Base-by-base conservation (phyloP, 1,140 invertebrate species). In the Meloidogyne exigua region DNA sequence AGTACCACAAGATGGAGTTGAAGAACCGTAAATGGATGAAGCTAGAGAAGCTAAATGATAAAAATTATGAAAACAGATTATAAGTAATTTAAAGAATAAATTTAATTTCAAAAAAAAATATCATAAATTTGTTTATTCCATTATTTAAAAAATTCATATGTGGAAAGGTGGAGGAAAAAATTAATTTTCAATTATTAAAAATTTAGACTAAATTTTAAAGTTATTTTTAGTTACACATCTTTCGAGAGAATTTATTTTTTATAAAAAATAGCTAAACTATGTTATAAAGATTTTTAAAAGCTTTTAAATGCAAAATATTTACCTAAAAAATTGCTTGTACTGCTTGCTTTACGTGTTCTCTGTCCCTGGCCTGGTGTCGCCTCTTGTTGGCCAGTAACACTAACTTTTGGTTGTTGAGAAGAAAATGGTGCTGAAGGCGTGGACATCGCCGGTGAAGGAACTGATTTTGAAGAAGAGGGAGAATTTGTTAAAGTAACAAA, bases 301-400 rank as follows among this genome's bases (percentile, higher is more conserved):
- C n/a, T n/a, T n/a, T n/a, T n/a, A n/a, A 39, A 39, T 0, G 9
- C 3, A 49, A 49, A 18, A 49, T 18, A 4, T 49, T 72, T 36
- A 72, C 71, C 71, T 36, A 72, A 64, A 32, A 72, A 72, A 72
- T 63, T 72, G 71, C 57, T 64, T 32, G 71, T 72, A 23, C 39
- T 49, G 44, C 71, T 72, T 64, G 71, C 65, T 36, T 72, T 72
- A 10, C 71, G 71, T 36, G 71, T 64, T 36, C 71, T 72, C 71
- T 49, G 71, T n/a, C 65, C 57, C 26, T 72, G 42, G 18, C 36
- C 65, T 39, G 65, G 13, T n/a, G n/a, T 15, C 15, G 65, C 44
- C 15, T 49, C 44, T 18, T 49, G 44, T 10, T 49, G 44, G 7
- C 15, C 44, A 49, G 44, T 49, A 49, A 49, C 18, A 10, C 44